phyloP scores from a whole-genome alignment of 1,140 invertebrate genomes.

The Apis florea region DNA sequence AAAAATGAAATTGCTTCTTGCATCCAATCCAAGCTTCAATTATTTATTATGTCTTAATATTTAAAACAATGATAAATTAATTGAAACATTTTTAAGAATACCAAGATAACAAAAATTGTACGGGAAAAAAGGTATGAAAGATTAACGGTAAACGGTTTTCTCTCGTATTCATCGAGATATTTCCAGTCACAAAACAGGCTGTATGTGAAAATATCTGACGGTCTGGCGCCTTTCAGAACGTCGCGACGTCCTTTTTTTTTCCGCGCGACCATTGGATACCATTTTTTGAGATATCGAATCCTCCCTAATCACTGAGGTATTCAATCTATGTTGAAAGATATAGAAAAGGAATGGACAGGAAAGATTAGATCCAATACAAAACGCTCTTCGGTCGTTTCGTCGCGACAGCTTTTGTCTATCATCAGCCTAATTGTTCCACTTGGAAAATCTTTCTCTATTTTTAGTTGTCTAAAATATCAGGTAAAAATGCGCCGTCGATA shows the following conservation, averaged over 20 bases:
- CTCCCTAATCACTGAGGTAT: background rate
- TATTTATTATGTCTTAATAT: too few species aligned
- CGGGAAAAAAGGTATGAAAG: background rate
- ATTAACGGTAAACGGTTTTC: slow-evolving; percentile 2
- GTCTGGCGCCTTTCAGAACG: slow-evolving; percentile 27
- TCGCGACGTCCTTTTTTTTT: slow-evolving; percentile 19
- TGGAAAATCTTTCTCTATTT: background rate
- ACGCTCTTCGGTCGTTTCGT: background rate
- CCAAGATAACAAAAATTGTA: background rate
- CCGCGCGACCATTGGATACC: slow-evolving; percentile 23
- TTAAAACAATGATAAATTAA: background rate
- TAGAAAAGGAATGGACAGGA: slow-evolving; percentile 10
- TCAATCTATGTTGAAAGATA: slow-evolving; percentile 29
- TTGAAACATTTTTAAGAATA: background rate
- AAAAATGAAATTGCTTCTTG: too few species aligned
- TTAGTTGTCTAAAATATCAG: background rate
- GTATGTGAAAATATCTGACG: slow-evolving; percentile 28
- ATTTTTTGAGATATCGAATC: slow-evolving; percentile 45
- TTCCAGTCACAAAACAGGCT: background rate
- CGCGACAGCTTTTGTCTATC: background rate
- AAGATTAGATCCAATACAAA: slow-evolving; percentile 20
- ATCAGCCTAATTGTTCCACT: slow-evolving; percentile 31
- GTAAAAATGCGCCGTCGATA: background rate
- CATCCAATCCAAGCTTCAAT: too few species aligned
- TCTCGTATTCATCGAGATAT: slow-evolving; percentile 6